Evolutionary conservation across 2,888 invertebrate species (phyloP).

Genomic region (Dryocosmus kuriphilus): DNA sequence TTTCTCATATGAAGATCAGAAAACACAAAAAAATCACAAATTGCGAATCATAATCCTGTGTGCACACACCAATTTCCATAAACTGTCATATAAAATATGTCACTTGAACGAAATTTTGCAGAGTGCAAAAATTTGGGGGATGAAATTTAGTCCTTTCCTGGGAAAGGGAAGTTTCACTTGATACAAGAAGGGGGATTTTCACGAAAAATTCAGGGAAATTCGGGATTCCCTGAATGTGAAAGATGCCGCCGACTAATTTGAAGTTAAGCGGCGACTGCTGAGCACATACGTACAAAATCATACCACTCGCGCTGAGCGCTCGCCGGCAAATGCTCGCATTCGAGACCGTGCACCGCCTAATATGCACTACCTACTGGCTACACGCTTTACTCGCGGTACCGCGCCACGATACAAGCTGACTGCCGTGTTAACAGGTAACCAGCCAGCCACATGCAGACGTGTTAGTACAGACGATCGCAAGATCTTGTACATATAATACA

Average conservation of each 20-base stretch:
- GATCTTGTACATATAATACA: slow-evolving; percentile 3
- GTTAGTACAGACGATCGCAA: slow-evolving; percentile 22
- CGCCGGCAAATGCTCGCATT: slow-evolving; percentile 71
- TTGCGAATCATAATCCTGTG: slow-evolving; percentile 23
- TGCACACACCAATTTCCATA: slow-evolving; percentile 31
- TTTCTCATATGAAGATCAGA: slow-evolving; percentile 14
- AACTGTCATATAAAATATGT: slow-evolving; percentile 21
- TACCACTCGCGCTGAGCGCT: slow-evolving; percentile 68
- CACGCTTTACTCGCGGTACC: slow-evolving; percentile 52
- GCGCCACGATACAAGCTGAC: slow-evolving; percentile 63
- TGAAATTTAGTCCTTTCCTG: not conserved
- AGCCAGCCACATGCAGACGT: slow-evolving; percentile 18
- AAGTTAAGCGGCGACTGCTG: slow-evolving; percentile 42
- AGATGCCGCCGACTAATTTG: not conserved
- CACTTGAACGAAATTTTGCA: slow-evolving; percentile 29
- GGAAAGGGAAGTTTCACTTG: not conserved
- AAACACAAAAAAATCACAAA: slow-evolving; percentile 12
- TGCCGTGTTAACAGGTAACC: slow-evolving; percentile 69
- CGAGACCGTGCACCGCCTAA: slow-evolving; percentile 67
- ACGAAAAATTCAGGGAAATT: not conserved
- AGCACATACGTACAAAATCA: slow-evolving; percentile 33
- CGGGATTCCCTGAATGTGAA: not conserved
- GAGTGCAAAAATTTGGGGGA: not conserved
- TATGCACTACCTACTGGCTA: slow-evolving; percentile 64
- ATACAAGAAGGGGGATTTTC: not conserved